Evolutionary conservation across 2,797 vertebrate species (phyloP).

Genomic region (Sebastes trivittatus): DNA sequence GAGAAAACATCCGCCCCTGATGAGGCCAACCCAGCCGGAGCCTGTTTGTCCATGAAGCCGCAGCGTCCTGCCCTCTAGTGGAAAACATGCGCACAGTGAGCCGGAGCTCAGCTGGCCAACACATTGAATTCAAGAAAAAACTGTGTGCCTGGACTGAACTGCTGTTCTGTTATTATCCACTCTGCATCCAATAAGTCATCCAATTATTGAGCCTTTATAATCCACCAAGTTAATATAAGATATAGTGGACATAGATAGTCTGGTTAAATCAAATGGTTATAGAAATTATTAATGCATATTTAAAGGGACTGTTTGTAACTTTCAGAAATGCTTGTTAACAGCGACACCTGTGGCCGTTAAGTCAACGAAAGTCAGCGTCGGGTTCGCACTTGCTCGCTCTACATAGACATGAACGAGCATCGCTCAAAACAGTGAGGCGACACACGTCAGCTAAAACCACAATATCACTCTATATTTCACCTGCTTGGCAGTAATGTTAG

Average conservation of each 20-base stretch:
- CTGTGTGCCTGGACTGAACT: not conserved
- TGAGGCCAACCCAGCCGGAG: constrained; percentile 67
- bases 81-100: constrained; percentile 55
- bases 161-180: not conserved
- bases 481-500: no score
- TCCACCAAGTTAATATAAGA: not conserved
- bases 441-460: no score
- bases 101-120: constrained; percentile 45
- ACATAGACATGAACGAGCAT: no score
- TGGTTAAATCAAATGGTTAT: no score
- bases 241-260: not conserved
- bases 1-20: constrained; percentile 79
- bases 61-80: constrained; percentile 62
- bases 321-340: no score
- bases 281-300: no score
- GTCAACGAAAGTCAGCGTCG: no score
- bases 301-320: no score
- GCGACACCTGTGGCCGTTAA: no score
- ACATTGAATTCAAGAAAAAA: constrained; percentile 31
- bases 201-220: not conserved
- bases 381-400: no score
- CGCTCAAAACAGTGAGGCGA: no score
- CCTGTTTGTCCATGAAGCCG: constrained; percentile 57
- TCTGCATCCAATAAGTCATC: not conserved
- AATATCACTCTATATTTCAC: no score